phyloP scores from a whole-genome alignment of 35 echinoderm and acorn worm species.

The Ophioderma brevispina region DNA sequence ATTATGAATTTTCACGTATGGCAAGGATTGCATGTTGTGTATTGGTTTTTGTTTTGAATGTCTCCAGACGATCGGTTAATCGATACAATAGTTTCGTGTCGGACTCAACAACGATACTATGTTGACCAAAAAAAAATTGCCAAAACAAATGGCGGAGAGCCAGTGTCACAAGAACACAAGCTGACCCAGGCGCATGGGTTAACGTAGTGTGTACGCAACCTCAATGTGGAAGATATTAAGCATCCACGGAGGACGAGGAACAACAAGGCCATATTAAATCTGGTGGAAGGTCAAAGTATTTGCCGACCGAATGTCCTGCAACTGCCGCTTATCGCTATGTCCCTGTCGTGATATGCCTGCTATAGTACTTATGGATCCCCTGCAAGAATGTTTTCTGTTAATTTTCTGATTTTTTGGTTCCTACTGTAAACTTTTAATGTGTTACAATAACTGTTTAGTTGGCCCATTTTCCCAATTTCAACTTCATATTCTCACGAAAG shows the following conservation, averaged over 20 bases:
- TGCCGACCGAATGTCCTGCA: neutral
- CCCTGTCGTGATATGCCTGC: no score
- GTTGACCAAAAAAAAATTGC: no score
- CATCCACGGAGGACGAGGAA: neutral
- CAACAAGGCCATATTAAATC: neutral
- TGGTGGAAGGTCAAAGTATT: constrained; percentile 19
- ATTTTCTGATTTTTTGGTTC: no score
- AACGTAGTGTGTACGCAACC: neutral
- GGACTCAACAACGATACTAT: neutral
- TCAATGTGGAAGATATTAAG: constrained; percentile 23
- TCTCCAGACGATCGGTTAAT: neutral
- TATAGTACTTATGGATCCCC: no score
- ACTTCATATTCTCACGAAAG: no score
- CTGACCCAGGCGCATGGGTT: neutral
- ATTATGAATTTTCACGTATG: no score
- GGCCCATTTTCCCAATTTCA: no score
- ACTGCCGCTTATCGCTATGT: neutral
- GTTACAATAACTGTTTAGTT: no score
- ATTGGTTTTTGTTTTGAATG: no score
- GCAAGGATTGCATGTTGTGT: no score
- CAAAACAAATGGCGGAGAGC: neutral
- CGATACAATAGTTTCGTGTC: constrained; percentile 19
- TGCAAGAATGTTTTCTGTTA: no score
- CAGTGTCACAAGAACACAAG: constrained; percentile 19
- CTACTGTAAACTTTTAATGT: no score